Conservation (phyloP, 2,797 vertebrate genomes). For the Phalanger gymnotis region DNA sequence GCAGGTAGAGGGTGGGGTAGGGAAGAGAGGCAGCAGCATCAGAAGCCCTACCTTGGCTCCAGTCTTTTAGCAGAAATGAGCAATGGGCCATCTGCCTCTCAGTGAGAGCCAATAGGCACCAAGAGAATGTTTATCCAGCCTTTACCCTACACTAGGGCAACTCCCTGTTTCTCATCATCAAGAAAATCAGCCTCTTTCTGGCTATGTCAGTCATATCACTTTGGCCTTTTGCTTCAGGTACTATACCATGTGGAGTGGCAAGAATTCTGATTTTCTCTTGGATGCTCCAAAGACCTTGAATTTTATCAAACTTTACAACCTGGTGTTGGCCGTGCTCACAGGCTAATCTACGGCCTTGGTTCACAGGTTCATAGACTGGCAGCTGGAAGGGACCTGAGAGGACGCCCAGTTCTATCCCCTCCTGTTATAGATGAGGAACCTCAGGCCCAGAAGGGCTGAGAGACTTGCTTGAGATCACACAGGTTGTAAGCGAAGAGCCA, state of each 20-base stretch:
- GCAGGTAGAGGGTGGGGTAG: background rate
- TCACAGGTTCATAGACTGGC: background rate
- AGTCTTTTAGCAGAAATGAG: background rate
- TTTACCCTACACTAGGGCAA: conserved; percentile 3
- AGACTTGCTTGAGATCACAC: background rate
- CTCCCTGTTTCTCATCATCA: conserved; percentile 25
- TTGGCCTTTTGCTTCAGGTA: conserved; percentile 52
- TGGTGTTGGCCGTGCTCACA: background rate
- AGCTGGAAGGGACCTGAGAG: background rate
- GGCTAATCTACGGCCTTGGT: background rate
- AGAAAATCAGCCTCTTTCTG: conserved; percentile 23
- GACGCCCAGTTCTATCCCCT: background rate
- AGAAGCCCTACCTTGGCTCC: too few species aligned
- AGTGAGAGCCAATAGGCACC: background rate
- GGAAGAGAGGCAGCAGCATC: background rate
- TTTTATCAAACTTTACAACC: background rate
- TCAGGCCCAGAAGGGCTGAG: background rate
- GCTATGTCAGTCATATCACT: background rate
- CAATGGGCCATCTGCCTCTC: conserved; percentile 42
- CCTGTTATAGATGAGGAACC: background rate
- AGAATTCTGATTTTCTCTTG: background rate
- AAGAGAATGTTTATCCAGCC: background rate
- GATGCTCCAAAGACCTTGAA: background rate
- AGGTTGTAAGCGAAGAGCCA: background rate
- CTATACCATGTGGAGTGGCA: accelerated